Evolutionary conservation across 2,888 invertebrate species (phyloP), one percentile per base, ranked within the genome.

Genomic region (Ceratothoa steindachneri): DNA sequence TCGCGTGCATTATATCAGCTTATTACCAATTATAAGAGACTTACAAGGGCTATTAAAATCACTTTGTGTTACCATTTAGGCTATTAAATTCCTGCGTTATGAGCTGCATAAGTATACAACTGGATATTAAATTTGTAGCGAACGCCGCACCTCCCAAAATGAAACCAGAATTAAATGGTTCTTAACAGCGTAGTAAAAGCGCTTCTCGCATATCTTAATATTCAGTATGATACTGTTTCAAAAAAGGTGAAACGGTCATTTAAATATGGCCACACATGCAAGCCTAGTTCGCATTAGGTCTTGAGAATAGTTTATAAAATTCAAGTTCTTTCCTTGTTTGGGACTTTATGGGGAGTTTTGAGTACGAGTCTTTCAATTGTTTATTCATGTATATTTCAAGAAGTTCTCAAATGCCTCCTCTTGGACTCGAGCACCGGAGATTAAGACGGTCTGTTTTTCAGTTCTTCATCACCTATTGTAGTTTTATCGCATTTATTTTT

Each of bases 11-110:
- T 60, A 60, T 24, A 60, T 60, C 60, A 60, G 60, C 60, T 60
- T 60, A 60, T 60, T 60, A 60, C 60, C 60, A 60, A 60, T 60
- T 60, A 60, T 60, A 60, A 60, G 60, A 60, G 60, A 60, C 60
- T 60, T 60, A 60, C 24, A 60, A 60, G 60, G 12, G 22, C 27
- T 60, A 60, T 60, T 60, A 60, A 60, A 60, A 60, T 60, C 60
- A 60, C 60, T 60, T 60, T 60, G 60, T 24, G 60, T 60, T 60
- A 60, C 60, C 60, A 60, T 60, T 60, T 60, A 60, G 22, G 27
- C 60, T 60, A 60, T 60, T 60, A 60, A 60, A 60, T 24, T 60
- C 60, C 22, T 60, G 27, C 24, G 27, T 60, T 60, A 60, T 60
- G 60, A 60, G 60, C 27, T 24, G 9, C 60, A 60, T 24, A 24